Evolutionary conservation across 2,797 vertebrate species (phyloP), one percentile per base, ranked within the genome.

Genomic region (Sebastes melanostomus): DNA sequence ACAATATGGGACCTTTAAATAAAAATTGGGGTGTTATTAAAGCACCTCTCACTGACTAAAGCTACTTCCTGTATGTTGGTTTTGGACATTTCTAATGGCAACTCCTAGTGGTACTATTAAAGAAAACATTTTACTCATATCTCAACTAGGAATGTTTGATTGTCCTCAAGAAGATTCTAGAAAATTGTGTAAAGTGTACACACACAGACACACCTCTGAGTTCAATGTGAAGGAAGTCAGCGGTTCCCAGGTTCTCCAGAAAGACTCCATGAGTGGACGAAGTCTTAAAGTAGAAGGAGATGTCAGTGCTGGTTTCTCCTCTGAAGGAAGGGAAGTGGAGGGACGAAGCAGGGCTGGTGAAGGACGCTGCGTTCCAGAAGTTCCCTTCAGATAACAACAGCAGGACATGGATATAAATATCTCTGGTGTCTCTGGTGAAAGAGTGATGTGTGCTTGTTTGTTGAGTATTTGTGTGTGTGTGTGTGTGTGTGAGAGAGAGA

Each of bases 201-300:
- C n/a, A 82, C 1, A 34, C 20, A 65, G 4, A 80, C 80, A 54
- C 7, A 99, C 97, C 97, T 95, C 96, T 97, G 38, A 99, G 91
- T 83, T 99, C 97, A 34, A 99, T 92, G 80, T 96, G 98, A 83
- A 99, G 97, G 89, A 97, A 97, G 83, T 97, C 96, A 0, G 94
- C 94, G 78, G 96, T 95, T 29, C 98, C 98, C 66, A 97, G 89
- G 78, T 97, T 98, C 89, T 99, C 97, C 62, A 99, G 96, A 50
- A 99, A 98, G 62, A 99, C 96, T 8, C 98, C 98, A 0, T 97
- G 95, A 0, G 95, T 94, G n/a, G 97, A 97, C 0, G 98, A 96
- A 0, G 98, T 99, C 91, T 99, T 99, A 89, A 99, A 99, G 93
- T 99, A 99, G 94, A 99, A 99, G 54, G 98, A 98, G 82, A 99